Conservation (phyloP, 2,113 vertebrate genomes). For the Gasterosteus nipponicus region DNA sequence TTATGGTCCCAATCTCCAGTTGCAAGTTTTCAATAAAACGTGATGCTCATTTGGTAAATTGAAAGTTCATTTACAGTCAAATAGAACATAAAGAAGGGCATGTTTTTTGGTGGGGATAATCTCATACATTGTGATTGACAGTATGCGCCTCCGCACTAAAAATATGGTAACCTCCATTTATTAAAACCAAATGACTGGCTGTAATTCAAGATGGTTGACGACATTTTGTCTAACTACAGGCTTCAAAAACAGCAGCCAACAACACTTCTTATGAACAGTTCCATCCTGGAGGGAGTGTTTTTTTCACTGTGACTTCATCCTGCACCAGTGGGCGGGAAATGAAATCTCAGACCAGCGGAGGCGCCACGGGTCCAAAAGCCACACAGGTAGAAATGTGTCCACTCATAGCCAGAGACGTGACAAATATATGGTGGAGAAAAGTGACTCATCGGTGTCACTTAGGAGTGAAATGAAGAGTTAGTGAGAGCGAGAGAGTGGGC, state of each 20-base stretch:
- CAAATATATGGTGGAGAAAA: not conserved
- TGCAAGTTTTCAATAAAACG: too few species aligned
- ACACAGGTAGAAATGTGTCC: constrained; percentile 36
- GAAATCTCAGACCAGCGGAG: constrained; percentile 22
- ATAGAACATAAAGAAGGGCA: too few species aligned
- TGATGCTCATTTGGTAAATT: too few species aligned
- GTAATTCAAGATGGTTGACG: not conserved
- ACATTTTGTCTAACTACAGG: not conserved
- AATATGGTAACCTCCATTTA: too few species aligned
- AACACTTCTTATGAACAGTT: not conserved
- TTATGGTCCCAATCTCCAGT: too few species aligned
- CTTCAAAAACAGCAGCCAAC: not conserved
- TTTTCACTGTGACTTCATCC: constrained; percentile 23
- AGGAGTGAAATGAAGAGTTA: not conserved
- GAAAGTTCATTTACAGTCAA: too few species aligned
- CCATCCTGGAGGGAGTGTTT: not conserved
- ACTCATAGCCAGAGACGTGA: constrained; percentile 13
- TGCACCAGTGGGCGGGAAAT: constrained; percentile 32
- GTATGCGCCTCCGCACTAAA: too few species aligned
- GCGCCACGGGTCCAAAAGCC: constrained; percentile 32
- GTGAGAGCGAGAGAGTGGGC: constrained; percentile 3
- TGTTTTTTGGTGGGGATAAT: too few species aligned
- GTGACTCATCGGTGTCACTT: constrained; percentile 2
- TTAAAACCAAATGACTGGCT: too few species aligned
- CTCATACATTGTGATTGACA: not conserved